Conservation (phyloP, 2,113 vertebrate genomes). For the Heteronetta atricapilla region DNA sequence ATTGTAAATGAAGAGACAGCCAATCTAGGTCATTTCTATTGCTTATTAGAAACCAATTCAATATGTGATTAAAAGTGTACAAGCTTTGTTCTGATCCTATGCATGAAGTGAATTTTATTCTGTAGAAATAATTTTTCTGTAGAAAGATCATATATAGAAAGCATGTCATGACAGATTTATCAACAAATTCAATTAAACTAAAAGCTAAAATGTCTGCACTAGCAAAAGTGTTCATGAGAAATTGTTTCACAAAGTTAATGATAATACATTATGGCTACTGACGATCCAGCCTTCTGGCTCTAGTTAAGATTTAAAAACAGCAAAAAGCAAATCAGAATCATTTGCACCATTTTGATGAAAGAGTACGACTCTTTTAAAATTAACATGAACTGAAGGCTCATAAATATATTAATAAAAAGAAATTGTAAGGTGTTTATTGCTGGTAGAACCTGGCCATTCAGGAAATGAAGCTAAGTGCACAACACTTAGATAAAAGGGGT, state of each 20-base stretch:
- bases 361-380: background rate
- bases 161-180: constrained; percentile 43
- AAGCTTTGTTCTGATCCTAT: background rate
- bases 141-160: background rate
- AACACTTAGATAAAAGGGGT: background rate
- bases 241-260: constrained; percentile 25
- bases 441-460: background rate
- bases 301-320: background rate
- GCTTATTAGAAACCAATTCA: constrained; percentile 21
- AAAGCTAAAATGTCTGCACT: constrained; percentile 34
- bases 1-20: background rate
- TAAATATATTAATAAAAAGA: background rate
- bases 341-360: background rate
- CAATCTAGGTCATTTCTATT: background rate
- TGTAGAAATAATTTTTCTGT: background rate
- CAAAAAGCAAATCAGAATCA: background rate
- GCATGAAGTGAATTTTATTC: background rate
- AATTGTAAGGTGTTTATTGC: background rate
- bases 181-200: constrained; percentile 62
- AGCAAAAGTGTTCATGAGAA: background rate
- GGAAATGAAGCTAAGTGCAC: background rate
- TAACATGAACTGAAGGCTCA: background rate
- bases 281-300: background rate
- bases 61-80: background rate
- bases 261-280: background rate